These are phyloP conservation scores for Furcula furcula DNA, from an alignment of 2,888 invertebrate genomes.

Conservation along the genomic window DNA sequence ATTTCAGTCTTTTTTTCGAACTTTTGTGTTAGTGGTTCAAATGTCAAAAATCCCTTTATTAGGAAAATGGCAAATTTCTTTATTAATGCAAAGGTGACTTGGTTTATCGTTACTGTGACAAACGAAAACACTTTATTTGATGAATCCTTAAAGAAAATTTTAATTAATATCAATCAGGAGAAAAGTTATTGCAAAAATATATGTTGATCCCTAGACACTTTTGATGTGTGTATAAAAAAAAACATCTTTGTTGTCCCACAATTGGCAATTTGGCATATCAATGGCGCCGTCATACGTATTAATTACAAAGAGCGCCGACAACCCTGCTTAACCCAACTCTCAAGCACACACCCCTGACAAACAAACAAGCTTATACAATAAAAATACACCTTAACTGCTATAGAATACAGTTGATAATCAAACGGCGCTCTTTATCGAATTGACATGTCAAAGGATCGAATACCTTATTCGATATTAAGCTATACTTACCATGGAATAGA, in stretches of 20 bases:
- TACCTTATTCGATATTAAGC: constrained; percentile 22
- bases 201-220: no score
- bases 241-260: constrained; percentile 45
- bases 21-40: no score
- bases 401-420: constrained; percentile 28
- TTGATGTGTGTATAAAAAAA: no score
- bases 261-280: constrained; percentile 71
- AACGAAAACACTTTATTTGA: no score
- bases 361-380: constrained; percentile 10
- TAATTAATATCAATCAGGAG: no score
- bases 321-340: constrained; percentile 62
- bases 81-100: no score
- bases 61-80: no score
- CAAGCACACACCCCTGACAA: constrained; percentile 62
- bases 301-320: constrained; percentile 72
- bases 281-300: constrained; percentile 71
- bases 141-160: no score
- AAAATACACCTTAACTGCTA: constrained; percentile 28
- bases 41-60: no score
- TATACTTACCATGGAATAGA: constrained; percentile 16
- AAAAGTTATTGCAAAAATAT: no score
- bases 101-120: no score
- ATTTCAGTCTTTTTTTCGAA: no score
- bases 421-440: constrained; percentile 36
- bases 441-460: constrained; percentile 55